phyloP scores from a whole-genome alignment of 2,797 vertebrate species.

The Cyclura pinguis region DNA sequence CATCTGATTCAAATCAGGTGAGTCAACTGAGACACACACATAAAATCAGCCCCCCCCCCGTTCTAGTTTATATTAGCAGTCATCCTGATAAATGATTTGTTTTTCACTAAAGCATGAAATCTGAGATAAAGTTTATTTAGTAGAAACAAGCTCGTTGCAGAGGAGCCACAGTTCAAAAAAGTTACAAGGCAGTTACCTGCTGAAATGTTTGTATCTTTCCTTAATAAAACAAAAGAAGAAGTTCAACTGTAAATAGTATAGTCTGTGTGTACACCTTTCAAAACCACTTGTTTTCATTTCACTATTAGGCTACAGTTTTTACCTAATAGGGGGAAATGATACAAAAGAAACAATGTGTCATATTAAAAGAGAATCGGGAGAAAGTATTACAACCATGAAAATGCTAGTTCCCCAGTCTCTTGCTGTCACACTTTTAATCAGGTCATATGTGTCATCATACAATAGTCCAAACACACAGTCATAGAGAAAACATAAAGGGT shows the following conservation, averaged over 20 bases:
- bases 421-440: not conserved
- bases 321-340: not conserved
- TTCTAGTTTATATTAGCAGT: conserved; percentile 44
- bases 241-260: not conserved
- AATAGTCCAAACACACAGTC: not conserved
- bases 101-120: conserved; percentile 55
- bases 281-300: not conserved
- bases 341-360: not conserved
- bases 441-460: not conserved
- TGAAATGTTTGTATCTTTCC: not conserved
- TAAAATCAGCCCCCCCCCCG: not conserved
- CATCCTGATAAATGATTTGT: conserved; percentile 49
- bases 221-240: not conserved
- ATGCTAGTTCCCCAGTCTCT: not conserved
- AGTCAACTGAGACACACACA: not conserved
- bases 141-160: conserved; percentile 5
- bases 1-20: not conserved
- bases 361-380: not conserved
- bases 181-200: not conserved
- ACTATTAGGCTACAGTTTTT: not conserved
- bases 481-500: not conserved
- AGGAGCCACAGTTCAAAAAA: not conserved
- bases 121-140: conserved; percentile 46
- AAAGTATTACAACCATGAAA: not conserved
- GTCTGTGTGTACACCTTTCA: not conserved